Conservation (phyloP, 2,888 invertebrate genomes). For the Ernsta delagoae region DNA sequence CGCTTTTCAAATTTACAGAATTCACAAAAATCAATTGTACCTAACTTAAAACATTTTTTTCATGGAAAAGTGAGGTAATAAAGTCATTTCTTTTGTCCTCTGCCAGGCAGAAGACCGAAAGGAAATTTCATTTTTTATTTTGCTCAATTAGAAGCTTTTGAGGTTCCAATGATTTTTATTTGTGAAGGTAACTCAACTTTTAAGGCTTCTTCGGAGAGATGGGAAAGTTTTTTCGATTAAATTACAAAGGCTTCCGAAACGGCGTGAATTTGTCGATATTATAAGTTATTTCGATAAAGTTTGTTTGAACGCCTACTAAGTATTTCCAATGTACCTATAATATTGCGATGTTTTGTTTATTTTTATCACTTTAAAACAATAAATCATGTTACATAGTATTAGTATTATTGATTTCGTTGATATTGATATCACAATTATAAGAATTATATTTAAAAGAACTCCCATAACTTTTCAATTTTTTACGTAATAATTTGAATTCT, state of each 20-base stretch:
- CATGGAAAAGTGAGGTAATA: conserved; percentile 20
- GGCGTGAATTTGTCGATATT: not conserved
- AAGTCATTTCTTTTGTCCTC: conserved; percentile 35
- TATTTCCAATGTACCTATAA: no score
- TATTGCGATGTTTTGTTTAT: no score
- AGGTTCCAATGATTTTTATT: conserved; percentile 39
- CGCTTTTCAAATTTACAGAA: not conserved
- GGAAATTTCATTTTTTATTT: conserved; percentile 35
- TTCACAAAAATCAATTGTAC: conserved; percentile 13
- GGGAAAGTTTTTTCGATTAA: conserved; percentile 32
- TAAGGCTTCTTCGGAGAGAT: conserved; percentile 29
- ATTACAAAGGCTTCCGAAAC: conserved; percentile 2
- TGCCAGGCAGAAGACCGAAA: conserved; percentile 8
- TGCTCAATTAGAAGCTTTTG: conserved; percentile 38
- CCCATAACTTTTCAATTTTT: no score
- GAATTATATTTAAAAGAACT: no score
- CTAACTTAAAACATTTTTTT: conserved; percentile 7
- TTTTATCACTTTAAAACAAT: no score
- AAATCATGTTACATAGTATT: no score
- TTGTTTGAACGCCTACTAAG: no score
- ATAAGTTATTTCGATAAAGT: no score
- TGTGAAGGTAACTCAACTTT: conserved; percentile 37
- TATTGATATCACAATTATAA: no score
- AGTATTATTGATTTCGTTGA: no score
- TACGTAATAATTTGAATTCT: no score